Percentiles rank a stretch among this genome's conserved stretches.
Evolutionary conservation across 2,113 vertebrate genomes (phyloP).

Genomic region (Hippocampus barbouri): DNA sequence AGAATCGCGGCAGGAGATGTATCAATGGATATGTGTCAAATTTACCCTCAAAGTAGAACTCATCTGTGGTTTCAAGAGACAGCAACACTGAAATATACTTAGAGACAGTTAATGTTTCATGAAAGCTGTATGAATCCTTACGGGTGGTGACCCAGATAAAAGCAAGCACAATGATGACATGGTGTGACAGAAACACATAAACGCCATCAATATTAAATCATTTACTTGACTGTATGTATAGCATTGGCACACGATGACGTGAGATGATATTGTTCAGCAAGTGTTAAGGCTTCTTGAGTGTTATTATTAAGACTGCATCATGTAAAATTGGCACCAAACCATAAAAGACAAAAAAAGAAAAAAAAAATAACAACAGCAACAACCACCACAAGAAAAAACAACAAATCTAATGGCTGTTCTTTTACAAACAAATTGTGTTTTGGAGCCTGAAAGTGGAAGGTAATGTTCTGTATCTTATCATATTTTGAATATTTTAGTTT

Average conservation of each 20-base stretch:
- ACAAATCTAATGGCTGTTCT: background rate
- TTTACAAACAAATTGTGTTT: background rate
- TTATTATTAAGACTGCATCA: background rate
- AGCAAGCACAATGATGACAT: conserved; percentile 40
- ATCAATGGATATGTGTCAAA: conserved; percentile 25
- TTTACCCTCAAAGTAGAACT: conserved; percentile 40
- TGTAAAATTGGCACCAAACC: background rate
- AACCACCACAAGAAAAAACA: background rate
- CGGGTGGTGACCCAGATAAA: conserved; percentile 72
- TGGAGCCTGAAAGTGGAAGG: background rate
- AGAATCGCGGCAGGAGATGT: background rate
- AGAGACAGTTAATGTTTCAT: conserved; percentile 69
- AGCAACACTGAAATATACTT: conserved; percentile 72
- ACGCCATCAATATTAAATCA: conserved; percentile 50
- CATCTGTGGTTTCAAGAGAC: conserved; percentile 44
- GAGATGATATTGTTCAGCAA: conserved; percentile 20
- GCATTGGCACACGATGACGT: background rate
- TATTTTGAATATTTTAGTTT: background rate
- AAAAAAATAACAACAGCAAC: too few species aligned
- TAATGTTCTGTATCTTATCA: background rate
- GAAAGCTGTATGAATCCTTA: conserved; percentile 53
- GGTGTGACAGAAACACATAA: conserved; percentile 54
- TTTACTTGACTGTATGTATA: conserved; percentile 45
- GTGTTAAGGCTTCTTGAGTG: background rate
- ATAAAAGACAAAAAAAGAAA: background rate